Percentiles rank a stretch among this genome's conserved stretches.
phyloP scores from a whole-genome alignment of 2,888 invertebrate species.

The Acheta domesticus region DNA sequence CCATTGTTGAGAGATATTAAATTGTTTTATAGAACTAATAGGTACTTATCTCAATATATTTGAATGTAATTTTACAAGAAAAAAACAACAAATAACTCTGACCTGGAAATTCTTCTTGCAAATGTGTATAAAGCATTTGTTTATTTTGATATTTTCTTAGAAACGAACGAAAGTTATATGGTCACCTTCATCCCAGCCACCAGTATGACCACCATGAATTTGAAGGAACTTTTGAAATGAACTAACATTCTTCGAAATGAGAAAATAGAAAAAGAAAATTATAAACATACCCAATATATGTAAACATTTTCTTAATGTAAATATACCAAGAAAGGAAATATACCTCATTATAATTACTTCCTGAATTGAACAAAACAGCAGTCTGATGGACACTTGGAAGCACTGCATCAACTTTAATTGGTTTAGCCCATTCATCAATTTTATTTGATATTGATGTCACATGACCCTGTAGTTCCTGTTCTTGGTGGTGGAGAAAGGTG shows the following conservation, averaged over 20 bases:
- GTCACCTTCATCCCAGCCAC: constrained; percentile 39
- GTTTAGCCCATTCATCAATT: constrained; percentile 28
- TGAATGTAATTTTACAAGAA: no score
- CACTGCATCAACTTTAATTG: constrained; percentile 20
- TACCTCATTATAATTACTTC: constrained; percentile 20
- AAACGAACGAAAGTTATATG: constrained; percentile 37
- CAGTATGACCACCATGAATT: constrained; percentile 37
- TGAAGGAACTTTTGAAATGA: constrained; percentile 35
- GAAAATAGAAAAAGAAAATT: background rate
- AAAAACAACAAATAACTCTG: background rate
- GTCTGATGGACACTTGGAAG: background rate
- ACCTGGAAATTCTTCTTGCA: constrained; percentile 32
- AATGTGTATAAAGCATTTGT: constrained; percentile 27
- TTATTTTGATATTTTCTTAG: constrained; percentile 30
- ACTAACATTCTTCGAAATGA: constrained; percentile 25
- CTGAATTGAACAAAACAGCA: background rate
- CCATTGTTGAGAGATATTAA: no score
- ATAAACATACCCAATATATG: background rate
- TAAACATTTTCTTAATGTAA: background rate
- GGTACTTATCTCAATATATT: no score
- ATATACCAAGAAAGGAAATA: background rate
- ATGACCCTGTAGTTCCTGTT: constrained; percentile 20
- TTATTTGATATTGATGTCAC: constrained; percentile 8
- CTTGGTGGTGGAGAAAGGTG: constrained; percentile 2
- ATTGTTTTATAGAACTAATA: no score